Evolutionary conservation across 1,140 invertebrate genomes (phyloP).

Genomic region (Mamestra configurata): DNA sequence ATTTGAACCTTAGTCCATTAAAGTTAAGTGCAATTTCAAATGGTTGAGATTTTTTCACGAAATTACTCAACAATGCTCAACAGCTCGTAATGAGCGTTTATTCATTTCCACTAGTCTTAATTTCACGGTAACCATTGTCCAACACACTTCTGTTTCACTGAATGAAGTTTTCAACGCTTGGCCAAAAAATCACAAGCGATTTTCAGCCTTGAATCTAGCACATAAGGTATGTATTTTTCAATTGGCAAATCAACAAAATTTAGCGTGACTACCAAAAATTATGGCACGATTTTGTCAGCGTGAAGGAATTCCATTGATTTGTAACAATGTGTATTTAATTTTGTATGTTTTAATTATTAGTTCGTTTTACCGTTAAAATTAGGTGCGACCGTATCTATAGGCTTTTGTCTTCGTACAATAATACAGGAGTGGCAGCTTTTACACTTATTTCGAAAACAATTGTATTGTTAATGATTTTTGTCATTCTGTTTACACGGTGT

Average conservation of each 20-base stretch:
- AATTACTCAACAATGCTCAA: constrained; percentile 54
- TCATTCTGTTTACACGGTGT: no score
- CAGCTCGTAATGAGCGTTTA: constrained; percentile 67
- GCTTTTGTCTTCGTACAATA: not conserved
- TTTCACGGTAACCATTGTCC: constrained; percentile 68
- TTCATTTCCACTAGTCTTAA: constrained; percentile 69
- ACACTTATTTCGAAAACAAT: not conserved
- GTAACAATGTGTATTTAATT: constrained; percentile 43
- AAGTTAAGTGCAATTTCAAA: not conserved
- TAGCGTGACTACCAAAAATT: constrained; percentile 52
- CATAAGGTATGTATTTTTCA: constrained; percentile 39
- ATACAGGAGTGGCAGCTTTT: constrained; percentile 15
- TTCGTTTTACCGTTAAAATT: constrained; percentile 35
- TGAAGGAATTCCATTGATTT: constrained; percentile 51
- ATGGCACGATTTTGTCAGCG: constrained; percentile 41
- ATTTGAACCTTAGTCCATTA: constrained; percentile 9
- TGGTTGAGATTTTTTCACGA: not conserved
- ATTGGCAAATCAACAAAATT: constrained; percentile 39
- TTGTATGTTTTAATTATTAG: constrained; percentile 48
- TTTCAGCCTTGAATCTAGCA: constrained; percentile 47
- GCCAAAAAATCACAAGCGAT: constrained; percentile 19
- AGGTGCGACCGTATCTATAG: constrained; percentile 8
- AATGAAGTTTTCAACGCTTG: constrained; percentile 57
- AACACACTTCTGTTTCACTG: constrained; percentile 62
- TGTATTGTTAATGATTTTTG: constrained; percentile 28